Conservation (phyloP, 1,140 invertebrate genomes). For the Riptortus pedestris region DNA sequence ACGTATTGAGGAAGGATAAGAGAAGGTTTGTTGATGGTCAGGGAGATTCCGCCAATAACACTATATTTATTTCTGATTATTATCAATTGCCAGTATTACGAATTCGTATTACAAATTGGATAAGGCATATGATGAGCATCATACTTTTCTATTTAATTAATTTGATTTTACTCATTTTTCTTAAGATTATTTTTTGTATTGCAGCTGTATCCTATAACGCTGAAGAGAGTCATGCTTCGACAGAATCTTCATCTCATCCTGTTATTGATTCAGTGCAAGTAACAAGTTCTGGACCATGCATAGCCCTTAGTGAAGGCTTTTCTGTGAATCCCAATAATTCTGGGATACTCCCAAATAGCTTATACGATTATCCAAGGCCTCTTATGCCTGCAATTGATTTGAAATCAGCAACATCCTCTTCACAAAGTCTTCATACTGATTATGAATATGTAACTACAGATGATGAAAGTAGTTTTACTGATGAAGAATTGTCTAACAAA, state of each 20-base stretch:
- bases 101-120: too few relatives aligned
- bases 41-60: too few relatives aligned
- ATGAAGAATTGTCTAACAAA: slow-evolving; percentile 42
- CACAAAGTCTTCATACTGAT: slow-evolving; percentile 44
- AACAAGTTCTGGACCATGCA: slow-evolving; percentile 58
- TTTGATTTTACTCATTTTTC: too few relatives aligned
- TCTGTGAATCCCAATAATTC: slow-evolving; percentile 55
- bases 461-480: slow-evolving; percentile 48
- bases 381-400: slow-evolving; percentile 32
- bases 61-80: too few relatives aligned
- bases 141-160: too few relatives aligned
- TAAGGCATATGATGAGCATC: too few relatives aligned
- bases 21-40: too few relatives aligned
- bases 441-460: too few relatives aligned
- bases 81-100: too few relatives aligned
- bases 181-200: slow-evolving; percentile 27
- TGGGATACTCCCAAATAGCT: slow-evolving; percentile 31
- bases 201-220: slow-evolving; percentile 28
- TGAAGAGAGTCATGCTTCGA: slow-evolving; percentile 24
- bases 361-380: slow-evolving; percentile 45
- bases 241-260: slow-evolving; percentile 24
- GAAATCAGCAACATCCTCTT: slow-evolving; percentile 35
- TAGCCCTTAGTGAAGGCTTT: slow-evolving; percentile 78
- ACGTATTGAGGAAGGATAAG: too few relatives aligned
- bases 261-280: slow-evolving; percentile 48